Conservation (phyloP, 2,797 vertebrate genomes). For the Spinus olivaceus region DNA sequence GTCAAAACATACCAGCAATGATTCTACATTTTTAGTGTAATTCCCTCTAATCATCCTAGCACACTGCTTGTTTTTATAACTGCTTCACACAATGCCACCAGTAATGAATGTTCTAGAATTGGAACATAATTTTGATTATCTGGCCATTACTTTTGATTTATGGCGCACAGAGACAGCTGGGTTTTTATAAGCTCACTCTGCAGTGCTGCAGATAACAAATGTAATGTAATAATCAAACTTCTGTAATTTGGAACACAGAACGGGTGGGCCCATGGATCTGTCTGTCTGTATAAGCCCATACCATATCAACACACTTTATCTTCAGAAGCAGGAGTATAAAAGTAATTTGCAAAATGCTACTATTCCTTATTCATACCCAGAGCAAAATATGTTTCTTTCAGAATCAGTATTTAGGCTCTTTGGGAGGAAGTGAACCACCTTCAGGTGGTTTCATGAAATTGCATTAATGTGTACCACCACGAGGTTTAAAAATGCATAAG, state of each 20-base stretch:
- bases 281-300: not conserved
- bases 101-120: constrained; percentile 65
- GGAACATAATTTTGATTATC: constrained; percentile 66
- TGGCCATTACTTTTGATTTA: constrained; percentile 70
- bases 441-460: constrained; percentile 2
- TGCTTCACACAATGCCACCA: constrained; percentile 34
- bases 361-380: constrained; percentile 42
- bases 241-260: constrained; percentile 38
- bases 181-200: constrained; percentile 60
- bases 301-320: constrained; percentile 38
- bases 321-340: constrained; percentile 17
- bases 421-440: not conserved
- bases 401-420: constrained; percentile 5
- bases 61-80: constrained; percentile 36
- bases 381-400: not conserved
- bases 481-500: not conserved
- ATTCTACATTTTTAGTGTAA: constrained; percentile 22
- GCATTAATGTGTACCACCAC: not conserved
- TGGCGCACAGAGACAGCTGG: constrained; percentile 53
- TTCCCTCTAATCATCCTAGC: constrained; percentile 33
- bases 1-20: constrained; percentile 26
- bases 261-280: not conserved
- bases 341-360: constrained; percentile 39
- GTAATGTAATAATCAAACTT: constrained; percentile 63
- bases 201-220: constrained; percentile 64